These are phyloP conservation scores for Danio choprae DNA, from an alignment of 2,797 vertebrate genomes.

Conservation along the genomic window DNA sequence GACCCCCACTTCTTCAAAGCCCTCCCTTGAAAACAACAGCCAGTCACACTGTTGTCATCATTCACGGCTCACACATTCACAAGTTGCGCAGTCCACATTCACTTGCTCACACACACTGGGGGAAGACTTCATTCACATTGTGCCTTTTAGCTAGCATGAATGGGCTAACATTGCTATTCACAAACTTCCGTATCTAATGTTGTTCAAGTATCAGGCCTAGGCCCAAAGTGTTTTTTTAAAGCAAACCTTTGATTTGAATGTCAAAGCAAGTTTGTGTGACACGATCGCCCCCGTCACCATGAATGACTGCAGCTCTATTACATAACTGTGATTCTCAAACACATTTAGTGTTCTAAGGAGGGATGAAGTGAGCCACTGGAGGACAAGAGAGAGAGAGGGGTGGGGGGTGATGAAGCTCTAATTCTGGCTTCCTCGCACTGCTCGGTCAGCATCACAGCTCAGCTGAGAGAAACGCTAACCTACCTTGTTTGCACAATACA, in stretches of 20 bases:
- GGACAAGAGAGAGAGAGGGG: neutral
- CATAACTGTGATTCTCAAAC: constrained; percentile 51
- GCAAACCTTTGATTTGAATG: constrained; percentile 12
- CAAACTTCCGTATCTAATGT: constrained; percentile 35
- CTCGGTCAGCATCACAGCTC: constrained; percentile 29
- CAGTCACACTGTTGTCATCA: constrained; percentile 46
- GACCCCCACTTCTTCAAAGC: constrained; percentile 27
- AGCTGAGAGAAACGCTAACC: neutral
- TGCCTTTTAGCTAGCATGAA: constrained; percentile 64
- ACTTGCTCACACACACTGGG: constrained; percentile 27
- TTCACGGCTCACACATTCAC: constrained; percentile 71
- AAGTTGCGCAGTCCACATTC: constrained; percentile 60
- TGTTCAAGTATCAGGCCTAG: neutral
- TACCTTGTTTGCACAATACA: neutral
- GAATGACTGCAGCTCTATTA: constrained; percentile 42
- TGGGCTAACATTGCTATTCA: constrained; percentile 66
- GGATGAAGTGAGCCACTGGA: constrained; percentile 36
- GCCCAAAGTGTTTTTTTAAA: neutral
- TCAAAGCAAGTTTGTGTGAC: constrained; percentile 26
- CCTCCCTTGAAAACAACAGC: constrained; percentile 31
- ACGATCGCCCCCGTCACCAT: constrained; percentile 28
- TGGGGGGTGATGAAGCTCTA: neutral
- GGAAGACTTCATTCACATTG: constrained; percentile 68
- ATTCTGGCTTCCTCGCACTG: neutral
- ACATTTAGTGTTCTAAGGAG: constrained; percentile 23